A percentile compares a stretch with the other conserved stretches of the same genome.
Conservation (phyloP, 2,113 vertebrate genomes). For the Struthidea cinerea region DNA sequence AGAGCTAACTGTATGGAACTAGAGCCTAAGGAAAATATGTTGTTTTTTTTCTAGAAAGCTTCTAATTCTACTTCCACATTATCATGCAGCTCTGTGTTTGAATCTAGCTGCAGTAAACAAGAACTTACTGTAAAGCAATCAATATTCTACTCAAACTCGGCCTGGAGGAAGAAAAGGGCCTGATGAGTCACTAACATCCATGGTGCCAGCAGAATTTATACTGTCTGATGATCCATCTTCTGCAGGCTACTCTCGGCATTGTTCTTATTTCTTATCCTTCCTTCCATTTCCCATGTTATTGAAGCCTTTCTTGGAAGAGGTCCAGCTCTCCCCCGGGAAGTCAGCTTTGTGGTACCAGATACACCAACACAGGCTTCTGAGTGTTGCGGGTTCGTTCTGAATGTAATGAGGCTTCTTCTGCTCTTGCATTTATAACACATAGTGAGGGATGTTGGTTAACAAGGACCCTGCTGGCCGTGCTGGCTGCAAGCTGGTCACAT, state of each 20-base stretch:
- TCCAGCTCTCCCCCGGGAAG: not conserved
- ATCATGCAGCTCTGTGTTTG: not conserved
- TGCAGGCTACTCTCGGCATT: not conserved
- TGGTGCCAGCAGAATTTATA: conserved; percentile 1
- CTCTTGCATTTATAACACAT: not conserved
- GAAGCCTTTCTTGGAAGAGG: not conserved
- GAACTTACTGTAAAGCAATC: not conserved
- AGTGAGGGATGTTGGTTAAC: not conserved
- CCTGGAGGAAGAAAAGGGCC: not conserved
- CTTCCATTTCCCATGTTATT: not conserved
- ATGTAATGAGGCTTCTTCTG: not conserved
- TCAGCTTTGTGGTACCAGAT: not conserved
- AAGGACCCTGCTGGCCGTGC: not conserved
- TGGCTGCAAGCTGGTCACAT: not conserved
- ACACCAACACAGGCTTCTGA: not conserved
- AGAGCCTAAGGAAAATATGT: not conserved
- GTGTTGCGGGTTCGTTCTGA: not conserved
- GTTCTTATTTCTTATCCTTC: not conserved
- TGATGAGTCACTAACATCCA: not conserved
- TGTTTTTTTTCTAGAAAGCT: not conserved
- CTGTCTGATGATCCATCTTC: conserved; percentile 6
- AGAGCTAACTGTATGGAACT: not conserved
- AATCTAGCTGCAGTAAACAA: not conserved
- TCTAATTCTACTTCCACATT: not conserved
- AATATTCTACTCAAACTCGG: not conserved